Percentiles rank a stretch among this genome's conserved stretches.
These are phyloP conservation scores for Zophobas atratus DNA, from an alignment of 1,140 invertebrate genomes.

Conservation along the genomic window DNA sequence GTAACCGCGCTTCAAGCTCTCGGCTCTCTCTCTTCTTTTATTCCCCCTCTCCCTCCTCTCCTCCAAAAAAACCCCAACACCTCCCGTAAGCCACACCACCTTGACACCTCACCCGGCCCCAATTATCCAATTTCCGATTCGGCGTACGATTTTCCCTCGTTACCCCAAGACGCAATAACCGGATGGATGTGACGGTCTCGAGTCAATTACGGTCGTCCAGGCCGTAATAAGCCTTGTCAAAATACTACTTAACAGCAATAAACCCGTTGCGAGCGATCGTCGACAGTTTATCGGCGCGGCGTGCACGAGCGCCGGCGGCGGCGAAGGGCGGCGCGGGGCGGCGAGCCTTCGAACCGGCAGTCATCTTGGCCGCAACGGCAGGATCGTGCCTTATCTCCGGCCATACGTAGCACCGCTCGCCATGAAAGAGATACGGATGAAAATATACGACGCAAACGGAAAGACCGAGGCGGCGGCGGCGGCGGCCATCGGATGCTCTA, in stretches of 20 bases:
- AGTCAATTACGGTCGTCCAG: conserved; percentile 25
- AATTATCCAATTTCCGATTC: too few relatives aligned
- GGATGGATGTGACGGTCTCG: neutral
- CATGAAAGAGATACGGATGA: conserved; percentile 59
- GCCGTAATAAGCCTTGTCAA: conserved; percentile 45
- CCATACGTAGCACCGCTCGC: conserved; percentile 54
- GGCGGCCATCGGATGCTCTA: conserved; percentile 35
- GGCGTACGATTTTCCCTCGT: neutral
- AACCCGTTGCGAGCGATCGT: conserved; percentile 46
- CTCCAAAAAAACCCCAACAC: too few relatives aligned
- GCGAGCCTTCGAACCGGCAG: conserved; percentile 53
- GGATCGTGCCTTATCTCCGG: conserved; percentile 59
- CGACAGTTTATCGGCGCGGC: conserved; percentile 47
- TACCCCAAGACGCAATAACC: conserved; percentile 22
- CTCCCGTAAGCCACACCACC: too few relatives aligned
- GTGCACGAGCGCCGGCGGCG: conserved; percentile 31
- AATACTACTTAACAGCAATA: conserved; percentile 49
- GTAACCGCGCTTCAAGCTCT: too few relatives aligned
- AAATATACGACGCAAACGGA: conserved; percentile 56
- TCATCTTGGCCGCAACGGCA: conserved; percentile 54
- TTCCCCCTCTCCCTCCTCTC: too few relatives aligned
- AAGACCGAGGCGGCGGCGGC: conserved; percentile 36
- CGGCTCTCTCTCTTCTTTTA: too few relatives aligned
- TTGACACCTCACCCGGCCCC: too few relatives aligned
- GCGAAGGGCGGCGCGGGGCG: conserved; percentile 37